Conservation (phyloP, 2,888 invertebrate genomes). For the Balanococcus diminutus region DNA sequence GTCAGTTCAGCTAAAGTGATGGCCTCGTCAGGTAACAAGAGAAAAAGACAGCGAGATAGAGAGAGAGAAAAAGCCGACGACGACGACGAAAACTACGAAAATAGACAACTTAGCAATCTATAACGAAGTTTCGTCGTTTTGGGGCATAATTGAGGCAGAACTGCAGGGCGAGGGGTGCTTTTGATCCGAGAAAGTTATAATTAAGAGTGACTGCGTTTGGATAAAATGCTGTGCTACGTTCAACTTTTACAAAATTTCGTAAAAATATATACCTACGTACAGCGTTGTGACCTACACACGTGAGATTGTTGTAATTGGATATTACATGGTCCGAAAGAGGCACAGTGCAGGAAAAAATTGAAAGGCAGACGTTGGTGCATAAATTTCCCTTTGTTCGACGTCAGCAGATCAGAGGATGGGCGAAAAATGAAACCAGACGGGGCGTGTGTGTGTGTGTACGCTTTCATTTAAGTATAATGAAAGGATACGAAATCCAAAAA, state of each 20-base stretch:
- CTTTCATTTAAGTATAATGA: no score
- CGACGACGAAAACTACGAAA: background rate
- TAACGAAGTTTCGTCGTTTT: background rate
- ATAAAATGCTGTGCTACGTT: background rate
- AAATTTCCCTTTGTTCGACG: background rate
- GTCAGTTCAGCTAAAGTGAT: background rate
- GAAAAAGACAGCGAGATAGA: background rate
- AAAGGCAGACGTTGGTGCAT: background rate
- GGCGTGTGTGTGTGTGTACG: background rate
- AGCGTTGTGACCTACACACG: background rate
- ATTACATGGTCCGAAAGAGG: background rate
- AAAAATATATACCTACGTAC: background rate
- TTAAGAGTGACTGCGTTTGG: conserved; percentile 10
- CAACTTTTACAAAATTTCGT: background rate
- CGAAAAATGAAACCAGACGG: background rate
- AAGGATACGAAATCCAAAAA: background rate
- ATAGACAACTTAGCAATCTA: background rate
- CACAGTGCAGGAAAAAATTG: background rate
- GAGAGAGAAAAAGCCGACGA: background rate
- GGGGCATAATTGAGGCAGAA: background rate
- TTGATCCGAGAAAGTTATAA: background rate
- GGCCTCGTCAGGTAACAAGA: background rate
- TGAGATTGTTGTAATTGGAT: background rate
- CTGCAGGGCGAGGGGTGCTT: background rate
- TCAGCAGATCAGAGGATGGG: background rate